A percentile compares a stretch with the other conserved stretches of the same genome.
phyloP scores from a whole-genome alignment of 2,113 vertebrate genomes.

The Mirounga angustirostris region DNA sequence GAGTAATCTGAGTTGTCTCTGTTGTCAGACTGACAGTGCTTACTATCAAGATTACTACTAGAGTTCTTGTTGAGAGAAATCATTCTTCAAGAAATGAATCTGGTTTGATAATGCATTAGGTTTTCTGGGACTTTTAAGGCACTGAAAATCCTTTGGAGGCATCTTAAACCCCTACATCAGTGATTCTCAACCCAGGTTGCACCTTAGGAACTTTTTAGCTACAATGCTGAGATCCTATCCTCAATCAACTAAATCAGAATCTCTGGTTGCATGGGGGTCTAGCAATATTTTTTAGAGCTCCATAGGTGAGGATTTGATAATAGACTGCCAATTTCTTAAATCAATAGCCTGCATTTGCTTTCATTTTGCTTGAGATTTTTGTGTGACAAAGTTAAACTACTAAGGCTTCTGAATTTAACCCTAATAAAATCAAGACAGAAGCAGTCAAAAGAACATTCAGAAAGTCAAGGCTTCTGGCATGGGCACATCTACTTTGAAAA shows the following conservation, averaged over 20 bases:
- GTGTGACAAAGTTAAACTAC: slow-evolving; percentile 4
- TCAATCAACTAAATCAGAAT: not conserved
- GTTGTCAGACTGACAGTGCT: not conserved
- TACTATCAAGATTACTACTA: not conserved
- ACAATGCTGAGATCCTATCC: not conserved
- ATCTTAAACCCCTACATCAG: not conserved
- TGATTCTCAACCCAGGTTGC: not conserved
- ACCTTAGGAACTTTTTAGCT: not conserved
- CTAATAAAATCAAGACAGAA: slow-evolving; percentile 50
- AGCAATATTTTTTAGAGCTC: not conserved
- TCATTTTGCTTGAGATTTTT: slow-evolving; percentile 48
- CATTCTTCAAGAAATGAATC: not conserved
- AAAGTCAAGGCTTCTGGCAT: slow-evolving; percentile 40
- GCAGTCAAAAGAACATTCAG: slow-evolving; percentile 57
- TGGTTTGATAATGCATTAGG: not conserved
- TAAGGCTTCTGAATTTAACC: slow-evolving; percentile 28
- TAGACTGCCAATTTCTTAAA: slow-evolving; percentile 41
- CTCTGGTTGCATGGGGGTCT: not conserved
- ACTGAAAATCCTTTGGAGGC: slow-evolving; percentile 53
- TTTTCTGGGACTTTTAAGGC: slow-evolving; percentile 66
- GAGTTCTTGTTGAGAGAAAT: not conserved
- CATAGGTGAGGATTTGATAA: not conserved
- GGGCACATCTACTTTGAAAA: not conserved
- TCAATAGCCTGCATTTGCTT: slow-evolving; percentile 32
- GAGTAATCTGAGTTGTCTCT: slow-evolving; percentile 18